Evolutionary conservation across 2,888 invertebrate species (phyloP).

Genomic region (Brenthis hecate): DNA sequence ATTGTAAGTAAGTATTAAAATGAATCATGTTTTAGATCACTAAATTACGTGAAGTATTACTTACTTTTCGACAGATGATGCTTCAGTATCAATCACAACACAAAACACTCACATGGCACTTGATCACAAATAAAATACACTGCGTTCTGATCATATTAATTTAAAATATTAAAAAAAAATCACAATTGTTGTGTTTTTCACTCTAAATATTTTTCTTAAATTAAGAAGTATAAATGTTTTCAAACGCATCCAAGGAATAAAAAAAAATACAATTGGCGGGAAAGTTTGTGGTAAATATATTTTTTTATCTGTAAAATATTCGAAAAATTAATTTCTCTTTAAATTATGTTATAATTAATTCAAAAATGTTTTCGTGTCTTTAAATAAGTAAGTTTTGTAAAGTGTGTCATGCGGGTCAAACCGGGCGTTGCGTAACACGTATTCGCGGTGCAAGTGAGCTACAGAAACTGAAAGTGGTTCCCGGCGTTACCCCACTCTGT

Average conservation of each 20-base stretch:
- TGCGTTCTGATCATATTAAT: slow-evolving; percentile 56
- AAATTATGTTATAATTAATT: slow-evolving; percentile 13
- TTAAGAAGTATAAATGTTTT: not conserved
- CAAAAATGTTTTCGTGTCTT: slow-evolving; percentile 6
- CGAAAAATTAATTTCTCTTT: not conserved
- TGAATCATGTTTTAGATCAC: too few species aligned
- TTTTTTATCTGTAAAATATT: slow-evolving; percentile 8
- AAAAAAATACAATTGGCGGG: slow-evolving; percentile 30
- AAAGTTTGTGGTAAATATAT: slow-evolving; percentile 18
- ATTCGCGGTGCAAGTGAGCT: slow-evolving; percentile 57
- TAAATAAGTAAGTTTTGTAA: slow-evolving; percentile 43
- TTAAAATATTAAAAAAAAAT: slow-evolving; percentile 43
- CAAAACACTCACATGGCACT: slow-evolving; percentile 68
- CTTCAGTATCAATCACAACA: slow-evolving; percentile 60
- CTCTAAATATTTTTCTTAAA: not conserved
- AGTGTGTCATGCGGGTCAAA: slow-evolving; percentile 74
- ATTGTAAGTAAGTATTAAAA: too few species aligned
- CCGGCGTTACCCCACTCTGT: slow-evolving; percentile 52
- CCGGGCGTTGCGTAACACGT: slow-evolving; percentile 56
- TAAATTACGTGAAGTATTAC: slow-evolving; percentile 37
- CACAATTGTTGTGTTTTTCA: not conserved
- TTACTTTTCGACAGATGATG: slow-evolving; percentile 82
- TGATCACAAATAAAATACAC: slow-evolving; percentile 54
- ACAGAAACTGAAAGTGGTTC: slow-evolving; percentile 76
- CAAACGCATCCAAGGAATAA: not conserved